A percentile compares a stretch with the other conserved stretches of the same genome.
Evolutionary conservation across 2,888 invertebrate species (phyloP).

Genomic region (Lasioglossum leucozonium): DNA sequence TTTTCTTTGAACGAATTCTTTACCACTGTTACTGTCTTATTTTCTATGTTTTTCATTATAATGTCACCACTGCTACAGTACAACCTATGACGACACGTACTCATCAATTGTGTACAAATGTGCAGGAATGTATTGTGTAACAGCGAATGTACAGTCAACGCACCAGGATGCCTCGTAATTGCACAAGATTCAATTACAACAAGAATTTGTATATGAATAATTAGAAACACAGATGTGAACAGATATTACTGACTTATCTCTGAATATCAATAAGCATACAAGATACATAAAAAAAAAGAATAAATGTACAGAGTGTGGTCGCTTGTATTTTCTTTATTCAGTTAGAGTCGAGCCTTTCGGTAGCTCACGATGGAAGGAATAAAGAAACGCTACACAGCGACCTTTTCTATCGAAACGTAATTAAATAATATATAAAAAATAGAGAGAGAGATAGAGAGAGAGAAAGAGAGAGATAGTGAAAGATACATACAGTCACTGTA

Average conservation of each 20-base stretch:
- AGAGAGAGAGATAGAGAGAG: background rate
- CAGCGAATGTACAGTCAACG: conserved; percentile 68
- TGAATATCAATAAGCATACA: conserved; percentile 58
- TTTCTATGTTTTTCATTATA: background rate
- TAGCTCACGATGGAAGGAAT: conserved; percentile 13
- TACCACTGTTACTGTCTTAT: no score
- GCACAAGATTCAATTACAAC: conserved; percentile 61
- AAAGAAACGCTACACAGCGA: conserved; percentile 49
- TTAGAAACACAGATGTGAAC: conserved; percentile 41
- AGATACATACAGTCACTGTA: conserved; percentile 61
- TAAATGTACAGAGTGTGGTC: conserved; percentile 54
- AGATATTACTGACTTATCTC: conserved; percentile 61
- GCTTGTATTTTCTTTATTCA: conserved; percentile 41
- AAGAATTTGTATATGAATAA: conserved; percentile 56
- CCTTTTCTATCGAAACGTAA: conserved; percentile 66
- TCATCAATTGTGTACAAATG: conserved; percentile 53
- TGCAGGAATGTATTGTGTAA: conserved; percentile 60
- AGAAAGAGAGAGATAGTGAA: background rate
- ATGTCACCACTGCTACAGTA: conserved; percentile 58
- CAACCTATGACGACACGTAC: conserved; percentile 43
- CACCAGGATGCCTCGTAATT: conserved; percentile 61
- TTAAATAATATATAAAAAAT: conserved; percentile 48
- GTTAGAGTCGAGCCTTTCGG: background rate
- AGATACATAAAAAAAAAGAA: conserved; percentile 54
- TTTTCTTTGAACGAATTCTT: background rate